These are phyloP conservation scores for Encarsia formosa DNA, from an alignment of 2,888 invertebrate genomes.

Conservation along the genomic window DNA sequence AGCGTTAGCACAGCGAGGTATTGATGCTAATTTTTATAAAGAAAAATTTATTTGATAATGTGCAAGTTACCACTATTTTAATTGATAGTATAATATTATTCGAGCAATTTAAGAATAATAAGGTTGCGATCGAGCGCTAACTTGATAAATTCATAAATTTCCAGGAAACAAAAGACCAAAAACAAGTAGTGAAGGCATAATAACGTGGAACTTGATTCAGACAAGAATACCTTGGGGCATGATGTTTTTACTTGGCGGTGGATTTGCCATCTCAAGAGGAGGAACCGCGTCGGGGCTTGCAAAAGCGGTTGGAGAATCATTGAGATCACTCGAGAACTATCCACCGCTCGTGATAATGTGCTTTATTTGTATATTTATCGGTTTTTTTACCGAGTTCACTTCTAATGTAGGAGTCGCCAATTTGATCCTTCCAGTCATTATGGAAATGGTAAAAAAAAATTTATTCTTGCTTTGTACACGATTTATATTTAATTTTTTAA, in stretches of 20 bases:
- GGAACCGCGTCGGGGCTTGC: slow-evolving; percentile 55
- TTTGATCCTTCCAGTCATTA: slow-evolving; percentile 55
- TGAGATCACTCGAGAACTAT: slow-evolving; percentile 47
- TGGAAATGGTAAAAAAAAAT: slow-evolving; percentile 51
- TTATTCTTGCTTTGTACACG: too few species aligned
- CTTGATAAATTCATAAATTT: too few species aligned
- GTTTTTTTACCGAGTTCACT: slow-evolving; percentile 56
- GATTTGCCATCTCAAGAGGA: slow-evolving; percentile 59
- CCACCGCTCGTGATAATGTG: slow-evolving; percentile 49
- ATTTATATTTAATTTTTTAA: too few species aligned
- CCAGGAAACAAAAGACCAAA: slow-evolving; percentile 32
- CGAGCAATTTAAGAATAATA: background rate
- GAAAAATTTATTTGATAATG: too few species aligned
- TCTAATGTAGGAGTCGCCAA: slow-evolving; percentile 58
- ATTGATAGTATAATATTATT: too few species aligned
- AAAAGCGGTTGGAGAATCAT: slow-evolving; percentile 48
- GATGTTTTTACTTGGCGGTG: slow-evolving; percentile 58
- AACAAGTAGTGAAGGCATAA: slow-evolving; percentile 45
- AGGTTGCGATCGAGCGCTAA: too few species aligned
- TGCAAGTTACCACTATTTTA: too few species aligned
- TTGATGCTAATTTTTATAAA: too few species aligned
- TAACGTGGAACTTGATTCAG: slow-evolving; percentile 55
- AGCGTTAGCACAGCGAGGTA: too few species aligned
- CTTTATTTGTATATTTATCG: slow-evolving; percentile 51
- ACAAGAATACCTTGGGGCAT: slow-evolving; percentile 59